Conservation (phyloP, 1,140 invertebrate genomes). For the Agrypnia vestita region DNA sequence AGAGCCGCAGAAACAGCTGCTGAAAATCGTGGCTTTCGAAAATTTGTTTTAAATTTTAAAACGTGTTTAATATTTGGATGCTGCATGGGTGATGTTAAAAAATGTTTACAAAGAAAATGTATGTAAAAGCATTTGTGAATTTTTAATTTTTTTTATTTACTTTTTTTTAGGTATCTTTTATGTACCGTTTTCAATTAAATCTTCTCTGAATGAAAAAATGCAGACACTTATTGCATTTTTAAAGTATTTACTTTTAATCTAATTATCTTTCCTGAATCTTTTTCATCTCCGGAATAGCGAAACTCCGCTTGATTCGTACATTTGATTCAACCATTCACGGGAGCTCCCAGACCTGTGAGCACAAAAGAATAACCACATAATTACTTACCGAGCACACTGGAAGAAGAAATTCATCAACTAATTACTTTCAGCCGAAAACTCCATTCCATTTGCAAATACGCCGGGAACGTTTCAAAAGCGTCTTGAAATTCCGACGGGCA, state of each 20-base stretch:
- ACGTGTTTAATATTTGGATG: too few relatives aligned
- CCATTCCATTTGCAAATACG: conserved; percentile 43
- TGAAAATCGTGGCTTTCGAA: too few relatives aligned
- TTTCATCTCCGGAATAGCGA: neutral
- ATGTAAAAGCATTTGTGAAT: too few relatives aligned
- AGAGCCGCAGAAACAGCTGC: too few relatives aligned
- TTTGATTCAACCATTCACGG: conserved; percentile 26
- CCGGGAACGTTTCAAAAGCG: conserved; percentile 44
- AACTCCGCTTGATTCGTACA: conserved; percentile 2
- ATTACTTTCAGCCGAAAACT: conserved; percentile 45
- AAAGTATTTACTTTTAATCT: conserved; percentile 19
- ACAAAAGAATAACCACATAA: conserved; percentile 43
- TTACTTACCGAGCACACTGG: conserved; percentile 33
- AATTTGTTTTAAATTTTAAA: too few relatives aligned
- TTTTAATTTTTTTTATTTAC: too few relatives aligned
- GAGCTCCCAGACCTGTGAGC: conserved; percentile 8
- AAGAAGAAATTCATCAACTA: conserved; percentile 51
- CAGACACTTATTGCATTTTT: neutral
- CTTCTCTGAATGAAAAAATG: neutral
- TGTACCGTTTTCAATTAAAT: neutral
- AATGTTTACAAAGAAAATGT: too few relatives aligned
- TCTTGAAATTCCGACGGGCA: conserved; percentile 42
- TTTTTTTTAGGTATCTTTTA: neutral
- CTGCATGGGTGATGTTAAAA: too few relatives aligned
- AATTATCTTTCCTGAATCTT: conserved; percentile 20